Evolutionary conservation across 2,113 vertebrate species (phyloP).

Genomic region (Pyrgilauda ruficollis): DNA sequence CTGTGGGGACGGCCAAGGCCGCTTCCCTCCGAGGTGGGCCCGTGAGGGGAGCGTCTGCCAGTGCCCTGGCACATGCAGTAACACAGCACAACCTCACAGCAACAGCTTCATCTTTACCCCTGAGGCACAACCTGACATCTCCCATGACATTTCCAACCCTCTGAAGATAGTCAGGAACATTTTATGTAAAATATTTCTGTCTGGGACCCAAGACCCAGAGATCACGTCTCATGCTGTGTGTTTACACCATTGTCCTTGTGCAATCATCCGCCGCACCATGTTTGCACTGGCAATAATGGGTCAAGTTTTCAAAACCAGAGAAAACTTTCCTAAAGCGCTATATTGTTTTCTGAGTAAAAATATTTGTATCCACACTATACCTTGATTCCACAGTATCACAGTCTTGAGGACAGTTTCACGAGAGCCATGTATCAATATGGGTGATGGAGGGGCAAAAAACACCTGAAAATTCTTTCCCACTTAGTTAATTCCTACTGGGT

Average conservation of each 20-base stretch:
- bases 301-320: background rate
- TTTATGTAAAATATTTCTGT: background rate
- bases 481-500: background rate
- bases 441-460: background rate
- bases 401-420: background rate
- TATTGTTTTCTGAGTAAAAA: background rate
- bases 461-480: background rate
- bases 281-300: accelerated
- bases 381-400: background rate
- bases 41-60: accelerated
- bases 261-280: background rate
- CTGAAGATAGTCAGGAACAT: background rate
- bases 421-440: background rate
- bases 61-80: accelerated
- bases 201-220: background rate
- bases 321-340: background rate
- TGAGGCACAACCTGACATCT: background rate
- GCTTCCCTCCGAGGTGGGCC: accelerated
- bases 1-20: accelerated
- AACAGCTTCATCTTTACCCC: background rate
- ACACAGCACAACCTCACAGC: background rate
- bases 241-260: background rate
- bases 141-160: background rate
- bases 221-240: background rate
- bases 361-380: background rate